Evolutionary conservation across 2,888 invertebrate genomes (phyloP).

Genomic region (Drepanosiphum platanoidis): DNA sequence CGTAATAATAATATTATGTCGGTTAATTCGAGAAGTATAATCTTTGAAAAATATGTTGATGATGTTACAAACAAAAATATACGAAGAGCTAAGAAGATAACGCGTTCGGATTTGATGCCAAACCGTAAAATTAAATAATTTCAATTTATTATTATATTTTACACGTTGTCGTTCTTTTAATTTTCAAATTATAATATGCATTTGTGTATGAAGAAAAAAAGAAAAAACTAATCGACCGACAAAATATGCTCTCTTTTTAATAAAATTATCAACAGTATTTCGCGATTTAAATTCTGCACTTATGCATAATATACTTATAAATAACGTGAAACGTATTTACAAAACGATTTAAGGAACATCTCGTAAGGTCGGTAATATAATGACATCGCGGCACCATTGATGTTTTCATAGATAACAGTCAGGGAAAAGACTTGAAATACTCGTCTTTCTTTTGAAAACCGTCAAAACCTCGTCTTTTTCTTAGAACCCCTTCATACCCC

Average conservation of each 20-base stretch:
- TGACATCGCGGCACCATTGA: too few species aligned
- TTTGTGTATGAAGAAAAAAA: neutral
- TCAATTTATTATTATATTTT: too few species aligned
- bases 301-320: neutral
- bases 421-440: too few species aligned
- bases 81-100: neutral
- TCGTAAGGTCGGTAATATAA: neutral
- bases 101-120: neutral
- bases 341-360: neutral
- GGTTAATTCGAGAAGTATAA: neutral
- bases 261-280: neutral
- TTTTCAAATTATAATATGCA: too few species aligned
- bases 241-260: neutral
- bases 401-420: too few species aligned
- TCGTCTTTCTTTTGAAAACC: too few species aligned
- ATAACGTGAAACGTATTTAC: neutral
- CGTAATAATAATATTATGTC: too few species aligned
- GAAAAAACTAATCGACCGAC: neutral
- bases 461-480: too few species aligned
- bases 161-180: neutral
- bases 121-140: neutral
- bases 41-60: neutral
- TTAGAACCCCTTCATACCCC: too few species aligned
- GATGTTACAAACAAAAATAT: neutral
- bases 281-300: neutral